These are phyloP conservation scores for Drosophila arizonae DNA, from an alignment of 1,140 invertebrate species.

Conservation along the genomic window DNA sequence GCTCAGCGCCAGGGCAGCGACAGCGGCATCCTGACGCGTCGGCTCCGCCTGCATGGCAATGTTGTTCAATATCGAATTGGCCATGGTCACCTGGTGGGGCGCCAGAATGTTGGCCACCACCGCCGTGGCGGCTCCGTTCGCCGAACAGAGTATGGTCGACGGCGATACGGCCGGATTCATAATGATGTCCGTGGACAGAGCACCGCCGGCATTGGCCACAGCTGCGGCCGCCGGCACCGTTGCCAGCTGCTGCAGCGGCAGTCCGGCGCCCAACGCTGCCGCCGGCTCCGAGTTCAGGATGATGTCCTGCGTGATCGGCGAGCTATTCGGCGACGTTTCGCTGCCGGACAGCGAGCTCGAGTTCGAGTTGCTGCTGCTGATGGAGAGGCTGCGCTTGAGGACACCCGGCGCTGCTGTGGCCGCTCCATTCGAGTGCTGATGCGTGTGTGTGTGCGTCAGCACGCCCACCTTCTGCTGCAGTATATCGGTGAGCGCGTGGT, in stretches of 20 bases:
- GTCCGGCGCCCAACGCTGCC: conserved; percentile 49
- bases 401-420: conserved; percentile 36
- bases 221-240: conserved; percentile 14
- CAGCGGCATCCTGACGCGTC: conserved; percentile 75
- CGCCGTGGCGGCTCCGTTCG: conserved; percentile 83
- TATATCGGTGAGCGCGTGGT: conserved; percentile 72
- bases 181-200: conserved; percentile 85
- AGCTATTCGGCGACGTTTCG: conserved; percentile 67
- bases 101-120: conserved; percentile 84
- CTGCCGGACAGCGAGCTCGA: conserved; percentile 30
- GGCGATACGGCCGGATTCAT: conserved; percentile 86
- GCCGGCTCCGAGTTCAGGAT: conserved; percentile 81
- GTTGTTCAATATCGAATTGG: conserved; percentile 79
- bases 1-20: conserved; percentile 73
- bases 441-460: conserved; percentile 3
- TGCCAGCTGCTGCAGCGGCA: conserved; percentile 68
- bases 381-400: conserved; percentile 67
- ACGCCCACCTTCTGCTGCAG: conserved; percentile 61
- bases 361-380: conserved; percentile 62
- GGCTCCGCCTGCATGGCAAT: conserved; percentile 79
- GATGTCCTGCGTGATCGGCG: conserved; percentile 81
- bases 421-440: conserved; percentile 1
- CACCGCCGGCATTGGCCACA: conserved; percentile 53
- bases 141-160: conserved; percentile 83
- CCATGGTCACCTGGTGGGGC: conserved; percentile 80